These are phyloP conservation scores for Lasioglossum lativentre DNA, from an alignment of 2,888 invertebrate genomes.

Conservation along the genomic window DNA sequence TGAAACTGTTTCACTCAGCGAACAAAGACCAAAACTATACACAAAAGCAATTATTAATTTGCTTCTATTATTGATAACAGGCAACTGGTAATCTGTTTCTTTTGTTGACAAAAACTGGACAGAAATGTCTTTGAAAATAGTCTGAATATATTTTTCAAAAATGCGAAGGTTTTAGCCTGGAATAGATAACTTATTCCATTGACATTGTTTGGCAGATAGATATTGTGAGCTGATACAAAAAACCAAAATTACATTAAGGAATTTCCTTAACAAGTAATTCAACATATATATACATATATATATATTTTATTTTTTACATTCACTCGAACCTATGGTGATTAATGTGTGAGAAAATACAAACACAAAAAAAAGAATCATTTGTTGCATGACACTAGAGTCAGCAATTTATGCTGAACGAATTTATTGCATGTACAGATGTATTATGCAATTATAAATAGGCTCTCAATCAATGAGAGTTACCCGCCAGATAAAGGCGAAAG, in stretches of 20 bases:
- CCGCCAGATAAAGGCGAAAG: conserved; percentile 53
- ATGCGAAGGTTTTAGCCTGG: background rate
- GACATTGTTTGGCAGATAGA: conserved; percentile 7
- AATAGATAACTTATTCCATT: conserved; percentile 13
- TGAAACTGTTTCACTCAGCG: conserved; percentile 9
- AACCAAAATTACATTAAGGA: conserved; percentile 18
- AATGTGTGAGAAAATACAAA: conserved; percentile 12
- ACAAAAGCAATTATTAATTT: conserved; percentile 22
- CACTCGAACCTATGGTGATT: conserved; percentile 10
- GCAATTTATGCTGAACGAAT: conserved; percentile 54
- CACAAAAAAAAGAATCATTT: conserved; percentile 28
- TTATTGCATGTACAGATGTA: conserved; percentile 68
- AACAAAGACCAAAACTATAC: conserved; percentile 15
- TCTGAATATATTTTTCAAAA: background rate
- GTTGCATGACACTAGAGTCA: conserved; percentile 51
- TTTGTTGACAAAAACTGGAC: background rate
- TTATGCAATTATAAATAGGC: conserved; percentile 60
- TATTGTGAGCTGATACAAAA: conserved; percentile 7
- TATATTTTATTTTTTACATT: conserved; percentile 14
- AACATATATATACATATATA: conserved; percentile 4
- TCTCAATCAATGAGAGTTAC: conserved; percentile 63
- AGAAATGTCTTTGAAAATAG: background rate
- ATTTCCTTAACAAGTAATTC: background rate
- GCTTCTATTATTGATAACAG: conserved; percentile 13
- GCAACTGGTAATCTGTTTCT: background rate